These are phyloP conservation scores for Slavum lentiscoides DNA, from an alignment of 2,888 invertebrate genomes.

Conservation along the genomic window DNA sequence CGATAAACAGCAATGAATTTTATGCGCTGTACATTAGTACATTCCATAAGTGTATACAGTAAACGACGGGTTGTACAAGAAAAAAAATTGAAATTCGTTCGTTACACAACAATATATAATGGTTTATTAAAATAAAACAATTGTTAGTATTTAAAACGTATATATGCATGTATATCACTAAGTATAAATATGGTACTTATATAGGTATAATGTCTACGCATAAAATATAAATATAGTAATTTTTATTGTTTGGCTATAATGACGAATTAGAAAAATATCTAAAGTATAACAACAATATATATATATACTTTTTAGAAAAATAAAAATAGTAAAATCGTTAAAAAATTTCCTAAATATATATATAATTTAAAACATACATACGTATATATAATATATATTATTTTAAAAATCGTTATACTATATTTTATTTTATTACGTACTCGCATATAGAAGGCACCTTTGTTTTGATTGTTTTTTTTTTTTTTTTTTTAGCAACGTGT, in stretches of 20 bases:
- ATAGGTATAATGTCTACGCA: neutral
- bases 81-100: neutral
- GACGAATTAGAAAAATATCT: conserved; percentile 9
- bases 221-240: neutral
- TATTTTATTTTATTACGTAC: neutral
- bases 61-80: neutral
- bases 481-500: conserved; percentile 28
- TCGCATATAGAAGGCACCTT: conserved; percentile 34
- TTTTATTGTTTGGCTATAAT: conserved; percentile 24
- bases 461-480: no score
- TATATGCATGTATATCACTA: neutral
- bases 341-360: neutral
- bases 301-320: conserved; percentile 20
- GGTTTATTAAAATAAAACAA: conserved; percentile 41
- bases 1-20: no score
- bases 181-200: no score
- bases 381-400: no score
- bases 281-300: conserved; percentile 1
- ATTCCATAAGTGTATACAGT: no score
- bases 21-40: no score
- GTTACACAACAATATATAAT: conserved; percentile 40
- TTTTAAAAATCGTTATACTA: neutral
- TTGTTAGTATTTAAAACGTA: conserved; percentile 16
- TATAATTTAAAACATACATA: neutral
- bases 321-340: conserved; percentile 26